These are phyloP conservation scores for Petrocephalus microphthalmus DNA, from an alignment of 2,113 vertebrate species.

Conservation along the genomic window DNA sequence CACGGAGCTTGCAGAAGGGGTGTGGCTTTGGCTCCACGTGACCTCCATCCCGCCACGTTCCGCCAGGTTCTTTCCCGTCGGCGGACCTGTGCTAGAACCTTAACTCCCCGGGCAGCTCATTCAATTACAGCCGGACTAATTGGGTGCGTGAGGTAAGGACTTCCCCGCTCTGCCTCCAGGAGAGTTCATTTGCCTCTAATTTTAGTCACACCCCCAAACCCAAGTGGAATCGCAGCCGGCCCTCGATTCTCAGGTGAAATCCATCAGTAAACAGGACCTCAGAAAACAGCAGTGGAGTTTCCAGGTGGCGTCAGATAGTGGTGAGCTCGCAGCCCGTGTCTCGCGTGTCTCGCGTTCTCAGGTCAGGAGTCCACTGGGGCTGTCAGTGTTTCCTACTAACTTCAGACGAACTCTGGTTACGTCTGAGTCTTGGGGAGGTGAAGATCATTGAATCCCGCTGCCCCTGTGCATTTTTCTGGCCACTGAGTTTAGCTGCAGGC, in stretches of 20 bases:
- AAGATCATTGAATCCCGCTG: not conserved
- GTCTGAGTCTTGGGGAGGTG: not conserved
- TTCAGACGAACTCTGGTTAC: not conserved
- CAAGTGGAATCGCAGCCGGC: not conserved
- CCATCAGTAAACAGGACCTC: not conserved
- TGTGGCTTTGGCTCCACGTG: not conserved
- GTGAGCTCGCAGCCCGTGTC: too few species aligned
- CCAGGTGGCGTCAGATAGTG: not conserved
- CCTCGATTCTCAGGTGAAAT: not conserved
- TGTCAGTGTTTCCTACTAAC: too few species aligned
- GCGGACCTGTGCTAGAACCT: not conserved
- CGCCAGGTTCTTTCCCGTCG: not conserved
- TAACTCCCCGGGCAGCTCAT: not conserved
- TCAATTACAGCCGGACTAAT: slow-evolving; percentile 3
- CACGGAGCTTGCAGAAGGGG: not conserved
- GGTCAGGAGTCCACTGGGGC: not conserved
- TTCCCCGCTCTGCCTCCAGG: not conserved
- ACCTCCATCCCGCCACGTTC: not conserved
- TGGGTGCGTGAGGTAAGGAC: not conserved
- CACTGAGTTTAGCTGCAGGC: not conserved
- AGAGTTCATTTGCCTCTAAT: not conserved
- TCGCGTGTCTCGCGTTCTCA: too few species aligned
- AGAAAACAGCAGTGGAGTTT: not conserved
- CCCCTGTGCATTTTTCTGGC: not conserved
- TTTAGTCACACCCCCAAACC: not conserved